Conservation (phyloP, 2,888 invertebrate species). For the Drosophila meridiana region DNA sequence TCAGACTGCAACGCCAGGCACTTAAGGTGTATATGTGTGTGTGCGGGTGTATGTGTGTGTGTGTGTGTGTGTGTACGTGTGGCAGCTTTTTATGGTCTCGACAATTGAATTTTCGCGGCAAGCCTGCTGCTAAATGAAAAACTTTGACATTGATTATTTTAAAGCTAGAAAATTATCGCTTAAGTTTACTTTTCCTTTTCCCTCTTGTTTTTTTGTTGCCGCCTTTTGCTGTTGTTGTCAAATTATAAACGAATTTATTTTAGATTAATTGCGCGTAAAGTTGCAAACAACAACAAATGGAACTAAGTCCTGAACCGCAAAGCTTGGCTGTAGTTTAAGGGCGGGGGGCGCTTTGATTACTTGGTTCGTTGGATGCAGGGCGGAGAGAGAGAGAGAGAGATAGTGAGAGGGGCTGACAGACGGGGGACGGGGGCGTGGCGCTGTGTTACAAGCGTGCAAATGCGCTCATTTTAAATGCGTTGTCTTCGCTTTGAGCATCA, state of each 20-base stretch:
- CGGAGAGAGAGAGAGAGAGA: background rate
- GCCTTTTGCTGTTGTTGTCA: conserved; percentile 67
- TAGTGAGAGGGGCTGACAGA: background rate
- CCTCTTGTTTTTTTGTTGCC: conserved; percentile 5
- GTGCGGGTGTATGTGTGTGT: conserved; percentile 8
- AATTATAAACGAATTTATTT: conserved; percentile 84
- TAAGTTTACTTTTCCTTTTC: conserved; percentile 21
- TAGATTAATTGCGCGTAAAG: conserved; percentile 84
- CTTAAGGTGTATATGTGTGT: conserved; percentile 17
- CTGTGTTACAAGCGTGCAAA: conserved; percentile 68
- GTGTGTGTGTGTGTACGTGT: conserved; percentile 9
- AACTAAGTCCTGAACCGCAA: conserved; percentile 43
- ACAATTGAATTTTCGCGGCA: conserved; percentile 40
- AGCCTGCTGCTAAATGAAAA: conserved; percentile 23
- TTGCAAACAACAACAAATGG: conserved; percentile 68
- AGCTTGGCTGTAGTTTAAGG: conserved; percentile 31
- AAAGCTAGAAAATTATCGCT: conserved; percentile 65
- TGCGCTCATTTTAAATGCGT: conserved; percentile 76
- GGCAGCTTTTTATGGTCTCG: conserved; percentile 18
- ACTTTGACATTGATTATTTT: conserved; percentile 70
- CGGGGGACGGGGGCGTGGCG: background rate
- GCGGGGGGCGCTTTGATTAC: conserved; percentile 37
- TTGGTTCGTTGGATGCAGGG: background rate
- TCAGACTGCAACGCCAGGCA: conserved; percentile 43
- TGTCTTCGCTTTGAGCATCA: conserved; percentile 75